Evolutionary conservation across 2,113 vertebrate species (phyloP).

Genomic region (Paracanthobrama guichenoti): DNA sequence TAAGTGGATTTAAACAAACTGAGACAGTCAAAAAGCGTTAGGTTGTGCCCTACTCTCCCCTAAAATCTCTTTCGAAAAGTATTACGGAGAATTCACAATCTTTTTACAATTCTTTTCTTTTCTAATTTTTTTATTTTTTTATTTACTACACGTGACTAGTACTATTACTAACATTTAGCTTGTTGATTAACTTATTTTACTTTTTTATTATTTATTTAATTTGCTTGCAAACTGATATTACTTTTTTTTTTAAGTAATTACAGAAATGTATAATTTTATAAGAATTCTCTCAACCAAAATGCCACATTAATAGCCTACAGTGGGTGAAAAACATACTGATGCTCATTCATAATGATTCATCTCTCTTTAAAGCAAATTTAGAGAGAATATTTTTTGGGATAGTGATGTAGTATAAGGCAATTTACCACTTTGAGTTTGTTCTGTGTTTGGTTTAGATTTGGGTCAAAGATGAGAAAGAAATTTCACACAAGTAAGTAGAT

Average conservation of each 20-base stretch:
- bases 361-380: background rate
- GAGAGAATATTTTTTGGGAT: background rate
- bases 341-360: background rate
- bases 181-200: background rate
- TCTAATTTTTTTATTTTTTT: background rate
- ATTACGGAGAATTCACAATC: background rate
- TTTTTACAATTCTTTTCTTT: background rate
- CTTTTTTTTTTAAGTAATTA: background rate
- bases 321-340: background rate
- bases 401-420: constrained; percentile 1
- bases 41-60: too few relatives aligned
- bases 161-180: background rate
- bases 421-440: constrained; percentile 19
- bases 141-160: too few relatives aligned
- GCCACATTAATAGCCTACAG: background rate
- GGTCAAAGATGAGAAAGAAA: constrained; percentile 30
- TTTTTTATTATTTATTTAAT: background rate
- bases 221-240: background rate
- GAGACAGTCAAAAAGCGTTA: too few relatives aligned
- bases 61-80: background rate
- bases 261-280: background rate
- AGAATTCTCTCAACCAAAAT: background rate
- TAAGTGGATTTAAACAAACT: too few relatives aligned
- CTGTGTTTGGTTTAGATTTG: constrained; percentile 34
- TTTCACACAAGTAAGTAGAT: constrained; percentile 47